Percentiles rank a stretch among this genome's conserved stretches.
Conservation (phyloP, 2,797 vertebrate species). For the Parauchenoglanis punctatus region DNA sequence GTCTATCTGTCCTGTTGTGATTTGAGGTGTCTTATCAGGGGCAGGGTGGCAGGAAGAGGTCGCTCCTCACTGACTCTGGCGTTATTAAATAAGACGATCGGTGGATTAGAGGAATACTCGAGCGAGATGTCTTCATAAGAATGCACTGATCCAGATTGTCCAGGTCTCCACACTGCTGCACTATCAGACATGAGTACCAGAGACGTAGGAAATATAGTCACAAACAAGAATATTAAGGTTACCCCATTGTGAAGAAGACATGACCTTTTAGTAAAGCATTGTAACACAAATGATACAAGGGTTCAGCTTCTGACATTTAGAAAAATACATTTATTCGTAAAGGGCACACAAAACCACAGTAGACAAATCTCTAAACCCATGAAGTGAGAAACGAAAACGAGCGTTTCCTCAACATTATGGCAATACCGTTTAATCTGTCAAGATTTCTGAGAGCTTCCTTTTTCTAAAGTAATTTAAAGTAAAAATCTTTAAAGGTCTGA, state of each 20-base stretch:
- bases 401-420: not conserved
- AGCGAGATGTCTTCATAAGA: not conserved
- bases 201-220: not conserved
- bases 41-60: not conserved
- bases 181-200: not conserved
- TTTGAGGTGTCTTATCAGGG: not conserved
- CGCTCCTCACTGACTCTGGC: not conserved
- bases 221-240: not conserved
- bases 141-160: not conserved
- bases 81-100: not conserved
- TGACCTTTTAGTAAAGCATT: conserved; percentile 14
- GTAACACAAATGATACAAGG: not conserved
- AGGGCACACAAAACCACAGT: conserved; percentile 43
- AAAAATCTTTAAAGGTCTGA: too few species aligned
- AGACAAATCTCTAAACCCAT: conserved; percentile 6
- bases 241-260: not conserved
- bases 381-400: not conserved
- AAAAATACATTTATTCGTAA: conserved; percentile 58
- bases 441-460: not conserved
- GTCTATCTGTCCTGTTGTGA: not conserved
- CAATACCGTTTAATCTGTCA: not conserved
- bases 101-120: not conserved
- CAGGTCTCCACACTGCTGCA: not conserved
- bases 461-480: too few species aligned
- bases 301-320: conserved; percentile 43